These are phyloP conservation scores for Channa striata DNA, from an alignment of 2,797 vertebrate genomes.

Conservation along the genomic window DNA sequence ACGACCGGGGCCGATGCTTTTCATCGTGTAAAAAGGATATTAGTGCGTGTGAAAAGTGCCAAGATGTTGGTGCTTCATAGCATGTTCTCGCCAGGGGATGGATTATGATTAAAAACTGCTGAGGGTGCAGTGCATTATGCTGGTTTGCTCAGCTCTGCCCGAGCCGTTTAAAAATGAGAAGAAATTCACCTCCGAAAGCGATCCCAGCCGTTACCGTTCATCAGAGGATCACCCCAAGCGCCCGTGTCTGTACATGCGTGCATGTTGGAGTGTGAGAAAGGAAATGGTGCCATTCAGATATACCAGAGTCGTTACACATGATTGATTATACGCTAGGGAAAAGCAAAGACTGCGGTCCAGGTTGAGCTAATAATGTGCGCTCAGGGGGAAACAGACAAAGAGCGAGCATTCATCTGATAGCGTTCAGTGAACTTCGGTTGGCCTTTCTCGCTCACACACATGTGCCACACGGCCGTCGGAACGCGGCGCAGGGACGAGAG, in stretches of 20 bases:
- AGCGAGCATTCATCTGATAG: conserved; percentile 36
- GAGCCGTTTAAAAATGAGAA: not conserved
- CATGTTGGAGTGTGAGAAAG: conserved; percentile 21
- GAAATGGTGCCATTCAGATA: conserved; percentile 48
- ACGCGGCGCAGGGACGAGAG: conserved; percentile 54
- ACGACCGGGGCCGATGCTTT: not conserved
- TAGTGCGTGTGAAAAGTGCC: conserved; percentile 2
- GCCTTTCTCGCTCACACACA: conserved; percentile 49
- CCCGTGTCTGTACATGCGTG: conserved; percentile 26
- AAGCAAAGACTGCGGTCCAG: conserved; percentile 26
- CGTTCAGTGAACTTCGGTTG: conserved; percentile 58
- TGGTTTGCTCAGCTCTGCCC: conserved; percentile 30
- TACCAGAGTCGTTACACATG: conserved; percentile 56
- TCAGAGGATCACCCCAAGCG: conserved; percentile 47
- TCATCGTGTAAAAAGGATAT: not conserved
- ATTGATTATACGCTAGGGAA: conserved; percentile 52
- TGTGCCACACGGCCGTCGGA: conserved; percentile 37
- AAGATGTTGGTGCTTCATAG: conserved; percentile 14
- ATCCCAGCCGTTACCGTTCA: conserved; percentile 33
- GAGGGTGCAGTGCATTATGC: conserved; percentile 34
- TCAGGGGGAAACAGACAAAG: conserved; percentile 37
- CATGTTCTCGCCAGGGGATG: not conserved
- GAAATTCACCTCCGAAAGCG: conserved; percentile 21
- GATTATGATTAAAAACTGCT: conserved; percentile 52
- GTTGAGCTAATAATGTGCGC: conserved; percentile 21